These are phyloP conservation scores for Cantharis lateralis DNA, from an alignment of 2,888 invertebrate species.

Conservation along the genomic window DNA sequence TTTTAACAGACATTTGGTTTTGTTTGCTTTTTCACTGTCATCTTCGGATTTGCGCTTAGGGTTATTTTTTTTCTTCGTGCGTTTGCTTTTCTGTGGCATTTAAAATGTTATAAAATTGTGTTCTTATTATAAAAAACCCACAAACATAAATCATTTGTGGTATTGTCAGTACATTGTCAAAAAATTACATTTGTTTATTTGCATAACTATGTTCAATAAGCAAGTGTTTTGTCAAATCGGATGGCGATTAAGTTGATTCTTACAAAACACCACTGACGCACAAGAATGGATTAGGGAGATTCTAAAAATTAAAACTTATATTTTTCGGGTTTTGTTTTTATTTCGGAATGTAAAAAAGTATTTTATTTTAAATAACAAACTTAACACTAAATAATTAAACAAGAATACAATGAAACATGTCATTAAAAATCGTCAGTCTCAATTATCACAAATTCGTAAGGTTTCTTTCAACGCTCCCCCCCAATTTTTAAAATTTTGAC, in stretches of 20 bases:
- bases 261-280: too few species aligned
- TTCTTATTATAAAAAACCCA: constrained; percentile 7
- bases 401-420: not conserved
- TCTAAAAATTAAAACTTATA: too few species aligned
- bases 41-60: constrained; percentile 20
- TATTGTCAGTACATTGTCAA: constrained; percentile 10
- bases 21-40: constrained; percentile 16
- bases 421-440: not conserved
- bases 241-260: too few species aligned
- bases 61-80: constrained; percentile 34
- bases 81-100: constrained; percentile 40
- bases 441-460: not conserved
- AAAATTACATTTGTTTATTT: not conserved
- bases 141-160: constrained; percentile 21
- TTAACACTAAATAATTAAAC: not conserved
- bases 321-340: not conserved
- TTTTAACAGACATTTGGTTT: constrained; percentile 13
- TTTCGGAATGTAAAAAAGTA: not conserved
- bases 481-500: not conserved
- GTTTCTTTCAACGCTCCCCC: not conserved
- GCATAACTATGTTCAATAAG: not conserved
- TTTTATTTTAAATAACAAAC: not conserved
- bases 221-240: not conserved
- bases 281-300: too few species aligned
- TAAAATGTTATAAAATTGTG: constrained; percentile 16